Base-by-base conservation (phyloP, 2,797 vertebrate species). In the Enteromius treurensis region DNA sequence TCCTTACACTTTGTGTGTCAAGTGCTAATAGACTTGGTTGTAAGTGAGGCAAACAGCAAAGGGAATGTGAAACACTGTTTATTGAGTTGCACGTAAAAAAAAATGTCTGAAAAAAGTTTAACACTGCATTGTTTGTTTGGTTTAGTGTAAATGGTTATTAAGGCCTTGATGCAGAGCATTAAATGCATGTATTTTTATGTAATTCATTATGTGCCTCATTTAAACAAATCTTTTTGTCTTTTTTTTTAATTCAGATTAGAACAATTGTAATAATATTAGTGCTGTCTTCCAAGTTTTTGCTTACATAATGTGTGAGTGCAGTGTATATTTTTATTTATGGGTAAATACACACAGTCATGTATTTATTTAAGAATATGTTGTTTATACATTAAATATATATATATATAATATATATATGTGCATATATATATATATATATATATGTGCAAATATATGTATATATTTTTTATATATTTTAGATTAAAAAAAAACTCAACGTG, bases 1-100 rank as follows among this genome's bases (percentile, higher is more conserved):
- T 74, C 62, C 60, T 84, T 82, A 80, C 73, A 87, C 76, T 84
- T 85, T 84, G 78, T 86, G 86, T 87, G 84, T 88, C 86, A 88
- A 86, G 83, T 86, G 84, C 82, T 86, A 87, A 88, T 88, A 81
- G 79, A 87, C 85, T 86, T 47, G 71, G 37, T 83, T 64, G 75
- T 71, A 62, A 81, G 79, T 64, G 45, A 82, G 47, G 80, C 37
- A 76, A 80, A 76, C 68, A 77, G 60, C 4, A 45, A 74, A 29
- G 77, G 45, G 14, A 74, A 70, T 49, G 29, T n/a, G 26, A 80
- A 65, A 11, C 8, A 53, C 7, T 53, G 34, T 76, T 51, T 32
- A 23, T 14, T 23, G 62, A 10, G 45, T 74, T 21, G 40, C 42
- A 51, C 23, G 45, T 13, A 2, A n/a, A 64, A 47, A 79, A 42